Percentiles rank a stretch among this genome's conserved stretches.
Conservation (phyloP, 2,113 vertebrate genomes). For the Embiotoca jacksoni region DNA sequence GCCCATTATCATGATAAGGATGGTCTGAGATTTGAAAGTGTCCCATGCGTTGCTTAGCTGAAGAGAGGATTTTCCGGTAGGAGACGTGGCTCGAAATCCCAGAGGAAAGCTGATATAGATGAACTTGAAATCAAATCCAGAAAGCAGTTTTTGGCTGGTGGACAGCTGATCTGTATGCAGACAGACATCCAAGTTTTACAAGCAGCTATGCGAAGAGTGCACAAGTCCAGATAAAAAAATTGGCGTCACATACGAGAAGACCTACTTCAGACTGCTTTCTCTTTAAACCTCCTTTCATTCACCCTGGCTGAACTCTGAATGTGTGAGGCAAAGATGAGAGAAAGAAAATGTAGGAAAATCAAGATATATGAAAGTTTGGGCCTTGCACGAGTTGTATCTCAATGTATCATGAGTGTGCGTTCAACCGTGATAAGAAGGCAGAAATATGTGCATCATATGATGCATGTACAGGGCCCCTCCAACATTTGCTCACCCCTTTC, state of each 20-base stretch:
- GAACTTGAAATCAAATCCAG: conserved; percentile 1
- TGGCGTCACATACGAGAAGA: conserved; percentile 5
- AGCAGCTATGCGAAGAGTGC: conserved; percentile 12
- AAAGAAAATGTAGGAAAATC: background rate
- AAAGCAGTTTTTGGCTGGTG: conserved; percentile 29
- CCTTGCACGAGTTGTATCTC: background rate
- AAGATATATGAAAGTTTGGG: background rate
- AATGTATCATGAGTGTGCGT: conserved; percentile 3
- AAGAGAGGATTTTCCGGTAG: conserved; percentile 11
- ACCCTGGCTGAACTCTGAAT: conserved; percentile 5
- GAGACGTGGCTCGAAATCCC: background rate
- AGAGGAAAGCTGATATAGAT: background rate
- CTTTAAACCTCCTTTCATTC: conserved; percentile 7
- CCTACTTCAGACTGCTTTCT: background rate
- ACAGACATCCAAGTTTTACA: background rate
- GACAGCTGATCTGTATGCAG: conserved; percentile 42
- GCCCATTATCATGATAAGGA: conserved; percentile 26
- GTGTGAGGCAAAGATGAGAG: background rate
- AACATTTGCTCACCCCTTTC: background rate
- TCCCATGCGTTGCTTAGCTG: background rate
- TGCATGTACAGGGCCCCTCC: background rate
- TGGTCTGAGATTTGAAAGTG: conserved; percentile 16
- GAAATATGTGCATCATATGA: background rate
- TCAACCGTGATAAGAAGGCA: background rate
- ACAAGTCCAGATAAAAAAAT: background rate